Percentiles rank a stretch among this genome's conserved stretches.
These are phyloP conservation scores for Adrianichthys oophorus DNA, from an alignment of 2,797 vertebrate species.

Conservation along the genomic window DNA sequence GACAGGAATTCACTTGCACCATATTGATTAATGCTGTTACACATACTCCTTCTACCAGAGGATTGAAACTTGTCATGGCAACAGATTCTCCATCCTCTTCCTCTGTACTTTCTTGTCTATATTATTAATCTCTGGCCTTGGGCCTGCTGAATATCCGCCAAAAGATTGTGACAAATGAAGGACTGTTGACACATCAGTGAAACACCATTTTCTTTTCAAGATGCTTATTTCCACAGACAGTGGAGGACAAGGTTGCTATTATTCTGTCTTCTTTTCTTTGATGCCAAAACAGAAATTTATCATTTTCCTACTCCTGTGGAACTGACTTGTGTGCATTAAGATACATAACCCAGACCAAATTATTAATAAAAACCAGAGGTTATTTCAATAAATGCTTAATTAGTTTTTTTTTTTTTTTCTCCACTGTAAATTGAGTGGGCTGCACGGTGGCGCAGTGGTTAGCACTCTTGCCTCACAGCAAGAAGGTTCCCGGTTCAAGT, in stretches of 20 bases:
- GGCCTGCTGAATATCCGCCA: slow-evolving; percentile 47
- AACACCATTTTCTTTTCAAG: slow-evolving; percentile 32
- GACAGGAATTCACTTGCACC: background rate
- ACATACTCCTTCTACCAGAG: slow-evolving; percentile 23
- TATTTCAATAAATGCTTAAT: no score
- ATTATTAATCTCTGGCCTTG: slow-evolving; percentile 61
- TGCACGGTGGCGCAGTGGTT: no score
- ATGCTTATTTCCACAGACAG: slow-evolving; percentile 11
- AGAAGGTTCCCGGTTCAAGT: no score
- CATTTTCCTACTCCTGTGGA: background rate
- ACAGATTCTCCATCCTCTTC: slow-evolving; percentile 48
- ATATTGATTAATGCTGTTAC: background rate
- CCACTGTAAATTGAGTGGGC: no score
- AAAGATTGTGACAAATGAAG: slow-evolving; percentile 38
- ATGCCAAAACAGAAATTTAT: background rate
- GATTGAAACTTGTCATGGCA: slow-evolving; percentile 56
- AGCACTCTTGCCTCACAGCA: no score
- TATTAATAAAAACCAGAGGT: no score
- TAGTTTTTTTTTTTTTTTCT: background rate
- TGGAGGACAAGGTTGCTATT: slow-evolving; percentile 4
- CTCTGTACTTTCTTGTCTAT: slow-evolving; percentile 37
- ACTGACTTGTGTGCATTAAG: no score
- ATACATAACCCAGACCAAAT: no score
- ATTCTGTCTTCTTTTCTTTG: slow-evolving; percentile 2
- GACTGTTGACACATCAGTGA: slow-evolving; percentile 35